Conservation (phyloP, 2,888 invertebrate species). For the Koerneria pararmatus region DNA sequence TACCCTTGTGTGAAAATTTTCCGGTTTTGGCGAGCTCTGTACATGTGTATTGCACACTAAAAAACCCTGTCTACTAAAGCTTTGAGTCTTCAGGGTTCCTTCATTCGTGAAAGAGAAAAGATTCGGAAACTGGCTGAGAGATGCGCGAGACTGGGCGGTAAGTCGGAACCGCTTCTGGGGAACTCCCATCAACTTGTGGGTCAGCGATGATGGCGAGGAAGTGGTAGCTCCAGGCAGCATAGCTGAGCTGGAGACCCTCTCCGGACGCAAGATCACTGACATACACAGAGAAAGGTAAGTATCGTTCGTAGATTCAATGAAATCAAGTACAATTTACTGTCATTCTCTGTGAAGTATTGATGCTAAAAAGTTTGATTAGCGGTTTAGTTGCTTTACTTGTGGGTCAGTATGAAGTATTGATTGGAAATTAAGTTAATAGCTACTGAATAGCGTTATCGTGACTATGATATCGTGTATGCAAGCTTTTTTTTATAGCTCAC, state of each 20-base stretch:
- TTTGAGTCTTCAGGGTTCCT: constrained; percentile 76
- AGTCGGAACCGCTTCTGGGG: constrained; percentile 96
- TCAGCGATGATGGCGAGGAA: constrained; percentile 77
- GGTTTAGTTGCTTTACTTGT: too few species aligned
- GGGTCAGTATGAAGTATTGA: too few species aligned
- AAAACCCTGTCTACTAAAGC: too few species aligned
- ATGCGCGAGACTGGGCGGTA: constrained; percentile 96
- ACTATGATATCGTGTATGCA: too few species aligned
- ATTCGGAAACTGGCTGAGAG: constrained; percentile 95
- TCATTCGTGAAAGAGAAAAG: constrained; percentile 95
- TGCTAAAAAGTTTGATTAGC: too few species aligned
- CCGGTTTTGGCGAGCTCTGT: background rate
- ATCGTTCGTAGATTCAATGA: background rate
- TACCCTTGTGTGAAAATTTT: background rate
- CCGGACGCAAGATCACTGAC: constrained; percentile 78
- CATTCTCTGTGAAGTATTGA: too few species aligned
- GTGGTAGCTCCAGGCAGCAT: constrained; percentile 87
- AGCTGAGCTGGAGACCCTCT: constrained; percentile 78
- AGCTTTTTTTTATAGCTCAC: too few species aligned
- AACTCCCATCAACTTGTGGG: constrained; percentile 96
- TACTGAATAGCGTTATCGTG: too few species aligned
- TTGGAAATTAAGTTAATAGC: too few species aligned
- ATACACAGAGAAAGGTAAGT: constrained; percentile 79
- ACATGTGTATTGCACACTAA: background rate
- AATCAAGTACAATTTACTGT: too few species aligned